Evolutionary conservation across 2,797 vertebrate species (phyloP), one percentile per base, ranked within the genome.

Genomic region (Sternotherus odoratus): DNA sequence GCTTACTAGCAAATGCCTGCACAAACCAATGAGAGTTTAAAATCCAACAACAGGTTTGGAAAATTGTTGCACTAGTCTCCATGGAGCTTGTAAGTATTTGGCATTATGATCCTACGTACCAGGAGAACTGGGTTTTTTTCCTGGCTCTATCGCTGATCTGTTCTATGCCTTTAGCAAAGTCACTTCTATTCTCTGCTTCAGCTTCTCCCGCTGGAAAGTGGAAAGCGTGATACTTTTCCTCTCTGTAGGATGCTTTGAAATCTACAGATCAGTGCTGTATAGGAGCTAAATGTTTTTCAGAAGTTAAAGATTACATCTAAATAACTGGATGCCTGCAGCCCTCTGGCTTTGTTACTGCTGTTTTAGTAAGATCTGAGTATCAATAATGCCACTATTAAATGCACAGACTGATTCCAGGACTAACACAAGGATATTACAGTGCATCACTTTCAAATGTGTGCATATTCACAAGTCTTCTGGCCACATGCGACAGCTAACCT

Each of bases 171-270:
- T 86, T 87, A 88, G 5, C 12, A 6, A 92, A 94, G 36, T 57
- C 28, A 74, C 17, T 28, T 92, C 79, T 66, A 83, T 85, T 82
- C 43, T 66, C 43, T 80, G 63, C 75, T 83, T 93, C 28, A 78
- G 53, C 69, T 83, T 78, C 75, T 82, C 82, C 57, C 85, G 80
- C 60, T 75, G 82, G 80, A 88, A 87, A 96, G 60, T 19, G 60
- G 17, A 66, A 33, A 36, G 33, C 16, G 4, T 9, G 33, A 43
- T n/a, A 53, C 8, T 74, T 74, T 26, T 4, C 24, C 24, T 43
- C 69, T 46, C 69, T 43, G 69, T 46, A 74, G 36, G 6, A 74
- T 74, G 69, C 69, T 43, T 36, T 26, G 36, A 43, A 23, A 74
- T 26, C 69, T 39, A 74, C 11, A 2, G 24, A 74, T 74, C 39